Base-by-base conservation (phyloP, 1,140 invertebrate genomes). In the Meteorus sp. region DNA sequence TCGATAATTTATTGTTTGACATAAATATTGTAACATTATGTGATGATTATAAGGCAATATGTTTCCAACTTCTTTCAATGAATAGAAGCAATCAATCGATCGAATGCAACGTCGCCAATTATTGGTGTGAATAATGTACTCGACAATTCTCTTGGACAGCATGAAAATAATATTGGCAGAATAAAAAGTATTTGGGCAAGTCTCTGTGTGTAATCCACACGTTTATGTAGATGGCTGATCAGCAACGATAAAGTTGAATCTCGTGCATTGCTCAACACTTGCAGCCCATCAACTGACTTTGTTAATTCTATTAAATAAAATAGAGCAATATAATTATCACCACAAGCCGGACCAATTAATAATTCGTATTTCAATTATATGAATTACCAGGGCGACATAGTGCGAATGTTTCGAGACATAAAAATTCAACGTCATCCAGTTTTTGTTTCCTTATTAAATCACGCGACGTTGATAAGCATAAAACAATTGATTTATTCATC, bases 351-450 rank as follows among this genome's bases (percentile, higher is more conserved):
- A 31, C 1, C 37, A 37, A 56, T 48, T 45, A 2, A 3, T 44
- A 19, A n/a, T 55, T 1, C 25, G 6, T 44, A 11, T 41, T 22
- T 45, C 22, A 25, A 23, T 11, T n/a, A n/a, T n/a, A n/a, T n/a
- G 9, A 11, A 68, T 71, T 69, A 86, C 85, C 86, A 65, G 78
- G 81, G 52, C 86, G 80, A 59, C 85, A 86, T 3, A 89, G 72
- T 15, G 86, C 71, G 9, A 89, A 73, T 1, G 84, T 86, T 75
- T 89, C 86, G 15, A 90, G 61, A 29, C 85, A 73, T 19, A 83
- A 82, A 1, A 86, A 67, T 60, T 89, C 87, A 55, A 83, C 67
- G 8, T 78, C 67, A 58, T 86, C 82, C 8, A 84, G 76, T 3
- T 78, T 75, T 17, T 88, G 55, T 39, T 82, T 74, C 20, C 13